phyloP scores from a whole-genome alignment of 2,888 invertebrate species.

The Drosophila eohydei region DNA sequence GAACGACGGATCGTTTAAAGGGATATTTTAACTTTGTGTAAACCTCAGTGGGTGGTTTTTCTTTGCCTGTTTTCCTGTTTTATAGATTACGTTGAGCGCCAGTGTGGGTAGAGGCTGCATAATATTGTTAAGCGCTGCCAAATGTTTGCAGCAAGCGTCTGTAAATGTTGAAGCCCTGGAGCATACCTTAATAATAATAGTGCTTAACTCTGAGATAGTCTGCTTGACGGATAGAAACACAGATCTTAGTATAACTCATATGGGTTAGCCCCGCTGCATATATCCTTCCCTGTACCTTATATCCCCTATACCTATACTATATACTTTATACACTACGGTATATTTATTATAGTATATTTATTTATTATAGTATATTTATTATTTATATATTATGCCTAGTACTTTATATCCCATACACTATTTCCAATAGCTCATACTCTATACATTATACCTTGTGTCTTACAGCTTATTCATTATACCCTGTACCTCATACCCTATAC shows the following conservation, averaged over 20 bases:
- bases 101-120: background rate
- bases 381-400: no score
- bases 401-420: no score
- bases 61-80: background rate
- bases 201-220: background rate
- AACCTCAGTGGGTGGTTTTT: constrained; percentile 6
- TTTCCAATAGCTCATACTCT: no score
- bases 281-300: no score
- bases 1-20: constrained; percentile 51
- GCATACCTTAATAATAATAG: background rate
- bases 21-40: constrained; percentile 56
- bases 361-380: no score
- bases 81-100: constrained; percentile 38
- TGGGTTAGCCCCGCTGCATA: no score
- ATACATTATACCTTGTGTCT: no score
- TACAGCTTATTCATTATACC: no score
- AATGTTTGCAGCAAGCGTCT: background rate
- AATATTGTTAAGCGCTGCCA: constrained; percentile 19
- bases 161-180: background rate
- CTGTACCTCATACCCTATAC: no score
- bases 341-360: no score
- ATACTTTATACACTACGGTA: no score
- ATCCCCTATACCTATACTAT: no score
- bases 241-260: background rate
- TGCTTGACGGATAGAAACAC: background rate